These are phyloP conservation scores for Drosophila eohydei DNA, from an alignment of 2,888 invertebrate species.

Conservation along the genomic window DNA sequence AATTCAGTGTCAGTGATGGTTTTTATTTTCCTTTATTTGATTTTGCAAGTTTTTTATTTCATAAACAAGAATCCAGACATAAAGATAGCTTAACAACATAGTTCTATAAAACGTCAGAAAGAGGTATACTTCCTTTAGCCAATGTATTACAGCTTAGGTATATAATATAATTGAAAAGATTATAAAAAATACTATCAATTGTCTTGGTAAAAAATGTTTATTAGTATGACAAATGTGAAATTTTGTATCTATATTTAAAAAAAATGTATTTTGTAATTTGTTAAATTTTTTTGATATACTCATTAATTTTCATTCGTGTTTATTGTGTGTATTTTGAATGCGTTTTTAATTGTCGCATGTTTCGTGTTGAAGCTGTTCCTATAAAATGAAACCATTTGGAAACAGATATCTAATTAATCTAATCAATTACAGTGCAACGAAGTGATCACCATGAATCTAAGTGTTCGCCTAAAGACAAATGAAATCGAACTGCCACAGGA, in stretches of 20 bases:
- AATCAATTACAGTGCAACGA: slow-evolving; percentile 84
- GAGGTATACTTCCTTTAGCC: not conserved
- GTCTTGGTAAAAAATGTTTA: not conserved
- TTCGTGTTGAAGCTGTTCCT: slow-evolving; percentile 34
- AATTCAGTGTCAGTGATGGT: slow-evolving; percentile 86
- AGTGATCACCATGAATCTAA: slow-evolving; percentile 85
- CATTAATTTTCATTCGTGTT: slow-evolving; percentile 21
- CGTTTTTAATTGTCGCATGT: slow-evolving; percentile 54
- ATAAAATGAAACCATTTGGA: not conserved
- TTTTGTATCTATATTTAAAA: not conserved
- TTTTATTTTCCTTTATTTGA: slow-evolving; percentile 86
- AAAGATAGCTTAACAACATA: not conserved
- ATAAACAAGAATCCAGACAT: slow-evolving; percentile 10
- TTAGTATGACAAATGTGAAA: not conserved
- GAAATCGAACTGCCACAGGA: slow-evolving; percentile 85
- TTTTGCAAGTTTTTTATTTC: slow-evolving; percentile 81
- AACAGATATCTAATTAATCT: slow-evolving; percentile 21
- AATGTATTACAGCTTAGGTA: not conserved
- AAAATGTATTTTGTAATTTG: not conserved
- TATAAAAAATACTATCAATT: not conserved
- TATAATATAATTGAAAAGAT: not conserved
- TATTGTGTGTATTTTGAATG: slow-evolving; percentile 49
- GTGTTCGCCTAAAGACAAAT: slow-evolving; percentile 85
- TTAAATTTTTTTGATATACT: not conserved
- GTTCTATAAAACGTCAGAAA: not conserved